These are phyloP conservation scores for Erebia aethiops DNA, from an alignment of 2,888 invertebrate genomes.

Conservation along the genomic window DNA sequence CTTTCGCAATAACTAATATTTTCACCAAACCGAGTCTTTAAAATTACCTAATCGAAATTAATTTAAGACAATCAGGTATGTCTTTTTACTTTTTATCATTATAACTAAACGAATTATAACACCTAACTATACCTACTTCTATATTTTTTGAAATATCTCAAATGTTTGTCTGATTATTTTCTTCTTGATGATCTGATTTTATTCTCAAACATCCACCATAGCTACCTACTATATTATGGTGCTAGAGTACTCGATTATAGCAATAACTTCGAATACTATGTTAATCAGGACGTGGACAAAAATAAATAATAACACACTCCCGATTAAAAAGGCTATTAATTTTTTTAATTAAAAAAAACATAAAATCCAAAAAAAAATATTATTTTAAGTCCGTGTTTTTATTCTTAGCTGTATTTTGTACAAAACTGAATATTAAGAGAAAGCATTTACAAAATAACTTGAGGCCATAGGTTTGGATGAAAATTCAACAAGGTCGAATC, in stretches of 20 bases:
- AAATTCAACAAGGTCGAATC: slow-evolving; percentile 35
- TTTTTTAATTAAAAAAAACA: slow-evolving; percentile 20
- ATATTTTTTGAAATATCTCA: not conserved
- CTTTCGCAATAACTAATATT: not conserved
- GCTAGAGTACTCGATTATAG: slow-evolving; percentile 13
- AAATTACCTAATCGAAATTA: not conserved
- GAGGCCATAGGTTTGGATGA: slow-evolving; percentile 36
- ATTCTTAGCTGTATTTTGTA: slow-evolving; percentile 24
- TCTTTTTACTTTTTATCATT: too few relatives aligned
- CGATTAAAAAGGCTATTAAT: slow-evolving; percentile 22
- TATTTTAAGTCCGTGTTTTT: slow-evolving; percentile 22
- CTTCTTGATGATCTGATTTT: slow-evolving; percentile 9
- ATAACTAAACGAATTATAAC: too few relatives aligned
- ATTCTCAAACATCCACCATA: slow-evolving; percentile 5
- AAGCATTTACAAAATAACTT: slow-evolving; percentile 42
- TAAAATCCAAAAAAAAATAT: slow-evolving; percentile 22
- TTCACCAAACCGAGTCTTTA: not conserved
- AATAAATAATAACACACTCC: not conserved
- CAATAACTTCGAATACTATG: not conserved
- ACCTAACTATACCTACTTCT: not conserved
- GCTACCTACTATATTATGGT: slow-evolving; percentile 3
- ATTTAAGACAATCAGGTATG: too few relatives aligned
- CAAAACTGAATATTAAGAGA: slow-evolving; percentile 31
- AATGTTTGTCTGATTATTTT: not conserved
- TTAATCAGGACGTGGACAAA: not conserved